A percentile compares a stretch with the other conserved stretches of the same genome.
phyloP scores from a whole-genome alignment of 2,888 invertebrate genomes.

The Patella ulyssiponensis region DNA sequence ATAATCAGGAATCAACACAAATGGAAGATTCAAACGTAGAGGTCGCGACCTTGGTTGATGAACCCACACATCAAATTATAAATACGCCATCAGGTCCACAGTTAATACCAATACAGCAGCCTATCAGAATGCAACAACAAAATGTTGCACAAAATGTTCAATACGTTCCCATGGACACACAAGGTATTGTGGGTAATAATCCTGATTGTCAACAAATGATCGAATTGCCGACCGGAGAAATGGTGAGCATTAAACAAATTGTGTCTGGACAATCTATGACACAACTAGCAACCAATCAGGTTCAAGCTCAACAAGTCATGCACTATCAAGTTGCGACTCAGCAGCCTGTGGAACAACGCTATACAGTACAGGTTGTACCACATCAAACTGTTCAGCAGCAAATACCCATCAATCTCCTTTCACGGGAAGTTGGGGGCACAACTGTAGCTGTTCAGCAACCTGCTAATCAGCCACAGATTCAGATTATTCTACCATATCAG shows the following conservation, averaged over 20 bases:
- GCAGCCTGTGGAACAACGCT: background rate
- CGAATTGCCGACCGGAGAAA: background rate
- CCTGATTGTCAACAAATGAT: background rate
- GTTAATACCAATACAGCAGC: background rate
- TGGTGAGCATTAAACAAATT: background rate
- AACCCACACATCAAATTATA: background rate
- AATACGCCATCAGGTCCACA: background rate
- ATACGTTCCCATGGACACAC: constrained; percentile 8
- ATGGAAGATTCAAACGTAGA: background rate
- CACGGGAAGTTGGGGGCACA: background rate
- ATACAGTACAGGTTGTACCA: background rate
- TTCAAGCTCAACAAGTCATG: background rate
- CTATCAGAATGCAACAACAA: background rate
- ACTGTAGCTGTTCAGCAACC: too few relatives aligned
- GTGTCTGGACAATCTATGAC: background rate
- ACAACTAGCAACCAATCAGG: background rate
- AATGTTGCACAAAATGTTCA: background rate
- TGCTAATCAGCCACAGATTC: constrained; percentile 28
- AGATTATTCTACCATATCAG: constrained; percentile 35
- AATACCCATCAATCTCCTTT: background rate
- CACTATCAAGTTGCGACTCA: background rate
- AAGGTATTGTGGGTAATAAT: background rate
- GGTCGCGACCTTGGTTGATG: background rate
- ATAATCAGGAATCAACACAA: too few relatives aligned
- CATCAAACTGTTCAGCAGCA: constrained; percentile 18